A percentile compares a stretch with the other conserved stretches of the same genome.
These are phyloP conservation scores for Melanaphis sacchari DNA, from an alignment of 1,140 invertebrate genomes.

Conservation along the genomic window DNA sequence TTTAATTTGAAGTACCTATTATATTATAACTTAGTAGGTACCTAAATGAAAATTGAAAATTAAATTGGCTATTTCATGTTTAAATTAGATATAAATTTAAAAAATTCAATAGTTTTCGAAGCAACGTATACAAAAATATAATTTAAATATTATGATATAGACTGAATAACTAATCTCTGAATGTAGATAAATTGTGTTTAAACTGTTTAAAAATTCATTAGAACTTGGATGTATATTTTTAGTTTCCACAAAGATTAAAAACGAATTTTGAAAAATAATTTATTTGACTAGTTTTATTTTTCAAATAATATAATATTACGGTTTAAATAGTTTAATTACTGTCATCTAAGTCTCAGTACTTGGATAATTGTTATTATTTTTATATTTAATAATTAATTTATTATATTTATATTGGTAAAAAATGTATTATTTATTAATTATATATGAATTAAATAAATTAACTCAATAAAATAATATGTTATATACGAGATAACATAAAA, in stretches of 20 bases:
- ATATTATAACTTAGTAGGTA: too few relatives aligned
- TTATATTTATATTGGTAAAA: too few relatives aligned
- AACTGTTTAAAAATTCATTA: not conserved
- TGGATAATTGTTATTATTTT: too few relatives aligned
- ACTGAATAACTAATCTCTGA: not conserved
- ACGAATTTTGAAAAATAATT: not conserved
- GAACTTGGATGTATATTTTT: not conserved
- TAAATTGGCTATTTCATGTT: too few relatives aligned
- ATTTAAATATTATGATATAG: not conserved
- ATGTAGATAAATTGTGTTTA: not conserved
- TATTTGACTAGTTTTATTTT: not conserved
- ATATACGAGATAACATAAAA: too few relatives aligned
- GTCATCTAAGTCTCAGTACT: too few relatives aligned
- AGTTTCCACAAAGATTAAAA: not conserved
- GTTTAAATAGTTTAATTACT: not conserved
- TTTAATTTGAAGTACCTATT: not conserved
- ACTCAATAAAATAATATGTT: not conserved
- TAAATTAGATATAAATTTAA: not conserved
- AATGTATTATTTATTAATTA: not conserved
- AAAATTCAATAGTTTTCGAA: not conserved
- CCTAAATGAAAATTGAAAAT: not conserved
- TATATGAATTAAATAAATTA: too few relatives aligned
- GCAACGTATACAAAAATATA: not conserved
- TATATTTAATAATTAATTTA: too few relatives aligned
- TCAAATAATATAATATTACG: not conserved